Evolutionary conservation across 2,113 vertebrate genomes (phyloP), one percentile per base, ranked within the genome.

Genomic region (Scytalopus superciliaris): DNA sequence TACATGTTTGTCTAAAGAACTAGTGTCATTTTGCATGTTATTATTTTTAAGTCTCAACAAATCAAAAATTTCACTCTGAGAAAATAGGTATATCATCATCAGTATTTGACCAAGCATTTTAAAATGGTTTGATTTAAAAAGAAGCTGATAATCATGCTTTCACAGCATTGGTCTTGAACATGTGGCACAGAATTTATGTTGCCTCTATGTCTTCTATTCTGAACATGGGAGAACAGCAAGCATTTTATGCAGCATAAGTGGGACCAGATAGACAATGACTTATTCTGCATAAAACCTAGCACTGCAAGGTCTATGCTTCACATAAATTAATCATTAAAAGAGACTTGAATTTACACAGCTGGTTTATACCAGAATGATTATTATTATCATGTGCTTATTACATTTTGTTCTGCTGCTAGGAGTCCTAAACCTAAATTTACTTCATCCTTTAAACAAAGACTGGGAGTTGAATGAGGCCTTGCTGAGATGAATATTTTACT

Each of bases 341-440:
- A 82, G 9, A 84, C 19, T 68, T 73, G 62, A 79, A 90, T 19
- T 85, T 82, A 55, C 19, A 62, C 42, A 90, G 28, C 4, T 93
- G 62, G 52, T 60, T 93, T 85, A 76, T 83, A 83, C 14, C 44
- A 90, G 66, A 84, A 75, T 39, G 62, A 66, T 82, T 49, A 75
- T 84, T 67, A 76, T 80, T 72, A 55, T 47, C 25, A 78, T 64
- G 13, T 60, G 39, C 84, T 87, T 17, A 18, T 62, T 35, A 39
- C 52, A 81, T 75, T 90, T 83, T 93, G 56, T 52, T 82, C 44
- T 89, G 44, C 35, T 64, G 10, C 30, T 89, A 84, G 16, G 27
- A 91, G 40, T 91, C 37, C 70, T 75, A 68, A 92, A 87, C 31
- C n/a, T 94, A 89, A 87, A 94, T 84, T 59, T 91, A 56, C 19